Conservation (phyloP, 2,797 vertebrate species). For the Somateria mollissima region DNA sequence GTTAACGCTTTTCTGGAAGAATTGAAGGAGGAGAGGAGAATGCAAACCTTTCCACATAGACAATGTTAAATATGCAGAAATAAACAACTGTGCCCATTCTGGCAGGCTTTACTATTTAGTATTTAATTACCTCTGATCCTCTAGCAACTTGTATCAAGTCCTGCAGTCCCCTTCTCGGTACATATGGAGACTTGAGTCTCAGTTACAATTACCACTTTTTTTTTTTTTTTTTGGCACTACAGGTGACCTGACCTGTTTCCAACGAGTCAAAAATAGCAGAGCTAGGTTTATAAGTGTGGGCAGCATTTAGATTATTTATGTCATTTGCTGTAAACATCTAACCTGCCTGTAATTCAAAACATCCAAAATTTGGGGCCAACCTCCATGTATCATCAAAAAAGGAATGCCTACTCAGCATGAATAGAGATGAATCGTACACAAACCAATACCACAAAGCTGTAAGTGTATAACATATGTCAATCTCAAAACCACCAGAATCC, state of each 20-base stretch:
- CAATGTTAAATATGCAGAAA: not conserved
- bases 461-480: slow-evolving; percentile 34
- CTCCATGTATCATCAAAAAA: not conserved
- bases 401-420: not conserved
- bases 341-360: not conserved
- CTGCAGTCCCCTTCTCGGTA: not conserved
- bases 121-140: not conserved
- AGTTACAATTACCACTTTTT: not conserved
- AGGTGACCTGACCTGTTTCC: not conserved
- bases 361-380: not conserved
- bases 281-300: not conserved
- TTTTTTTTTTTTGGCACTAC: not conserved
- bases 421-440: not conserved
- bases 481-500: slow-evolving; percentile 14
- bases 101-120: not conserved
- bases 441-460: not conserved
- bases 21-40: not conserved
- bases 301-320: not conserved
- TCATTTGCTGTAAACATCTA: not conserved
- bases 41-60: not conserved
- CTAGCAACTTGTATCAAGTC: not conserved
- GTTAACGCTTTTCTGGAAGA: slow-evolving; percentile 29
- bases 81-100: not conserved
- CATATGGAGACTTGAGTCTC: not conserved
- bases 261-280: not conserved